phyloP scores from a whole-genome alignment of 1,140 invertebrate species.

The Trichogramma pretiosum region DNA sequence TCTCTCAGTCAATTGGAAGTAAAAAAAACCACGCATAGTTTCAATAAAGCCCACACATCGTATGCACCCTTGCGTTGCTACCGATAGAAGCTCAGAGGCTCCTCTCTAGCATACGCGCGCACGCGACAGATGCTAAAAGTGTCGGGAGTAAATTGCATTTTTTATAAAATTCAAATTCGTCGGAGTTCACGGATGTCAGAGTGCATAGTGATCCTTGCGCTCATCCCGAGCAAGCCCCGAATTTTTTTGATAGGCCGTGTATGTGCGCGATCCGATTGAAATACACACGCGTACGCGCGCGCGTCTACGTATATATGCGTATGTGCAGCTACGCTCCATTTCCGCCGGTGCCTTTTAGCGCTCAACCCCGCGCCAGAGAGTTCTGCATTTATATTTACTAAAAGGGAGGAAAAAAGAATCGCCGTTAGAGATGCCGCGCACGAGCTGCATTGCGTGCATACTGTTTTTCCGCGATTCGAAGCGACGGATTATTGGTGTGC shows the following conservation, averaged over 20 bases:
- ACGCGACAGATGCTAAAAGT: constrained; percentile 13
- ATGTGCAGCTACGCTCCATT: too few species aligned
- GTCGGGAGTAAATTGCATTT: constrained; percentile 7
- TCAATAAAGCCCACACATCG: too few species aligned
- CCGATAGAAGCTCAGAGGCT: too few species aligned
- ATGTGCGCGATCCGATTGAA: constrained; percentile 9
- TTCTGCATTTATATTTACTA: constrained; percentile 11
- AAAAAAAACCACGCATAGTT: too few species aligned
- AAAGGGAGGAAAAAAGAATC: not conserved
- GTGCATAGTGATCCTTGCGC: not conserved
- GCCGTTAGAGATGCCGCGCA: too few species aligned
- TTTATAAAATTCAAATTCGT: constrained; percentile 19
- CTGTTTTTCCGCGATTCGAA: too few species aligned
- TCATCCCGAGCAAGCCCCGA: not conserved
- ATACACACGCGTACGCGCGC: too few species aligned
- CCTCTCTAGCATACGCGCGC: too few species aligned
- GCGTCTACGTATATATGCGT: too few species aligned
- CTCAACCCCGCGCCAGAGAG: not conserved
- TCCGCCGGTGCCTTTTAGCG: constrained; percentile 4
- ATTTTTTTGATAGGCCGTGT: not conserved
- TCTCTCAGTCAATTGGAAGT: too few species aligned
- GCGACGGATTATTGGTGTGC: constrained; percentile 4
- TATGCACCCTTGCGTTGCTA: too few species aligned
- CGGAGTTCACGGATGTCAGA: not conserved
- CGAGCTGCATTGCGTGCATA: too few species aligned